Base-by-base conservation (phyloP, 2,888 invertebrate genomes). In the Kryphioiulus occultus region DNA sequence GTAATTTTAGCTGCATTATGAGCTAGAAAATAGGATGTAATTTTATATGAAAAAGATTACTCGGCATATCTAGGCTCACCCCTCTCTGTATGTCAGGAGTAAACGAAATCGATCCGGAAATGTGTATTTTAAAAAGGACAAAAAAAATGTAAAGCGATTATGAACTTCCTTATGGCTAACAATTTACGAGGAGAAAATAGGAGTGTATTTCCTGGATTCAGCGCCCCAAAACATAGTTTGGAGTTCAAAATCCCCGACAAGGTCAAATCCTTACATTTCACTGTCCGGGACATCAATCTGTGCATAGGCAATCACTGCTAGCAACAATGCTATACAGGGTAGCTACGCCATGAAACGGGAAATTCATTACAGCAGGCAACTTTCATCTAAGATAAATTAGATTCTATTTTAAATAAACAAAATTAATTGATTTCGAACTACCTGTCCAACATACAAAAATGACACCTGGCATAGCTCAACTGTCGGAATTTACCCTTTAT, bases 1-100 rank as follows among this genome's bases (percentile, higher is more conserved):
- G 78, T 78, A 78, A 78, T 78, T 78, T 78, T 30, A 78, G 78
- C 30, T 30, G 78, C 30, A 78, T 78, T 78, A 17, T 32, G 30
- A 78, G 17, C 78, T 15, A 78, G 78, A 78, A 78, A 78, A 78
- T 78, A 78, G 30, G 78, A 78, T 30, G 78, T 78, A 78, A 78
- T 78, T 78, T 78, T 15, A 30, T 78, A 78, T 32, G 44, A 78
- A 78, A 78, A 78, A 68, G 53, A 68, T 22, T 78, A 78, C 30
- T 30, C 30, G 10, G 12, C 17, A 17, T 30, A 78, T 78, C 78
- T 32, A 30, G 15, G 26, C 26, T 26, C 78, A 30, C 78, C 30
- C 30, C 17, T 3, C 35, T 15, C 53, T 53, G 53, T n/a, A 32
- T 32, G 78, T 78, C 78, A 78, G 78, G 17, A 78, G 78, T 30